Percentiles rank a stretch among this genome's conserved stretches.
phyloP scores from a whole-genome alignment of 2,888 invertebrate genomes.

The Sthenelais limicola region DNA sequence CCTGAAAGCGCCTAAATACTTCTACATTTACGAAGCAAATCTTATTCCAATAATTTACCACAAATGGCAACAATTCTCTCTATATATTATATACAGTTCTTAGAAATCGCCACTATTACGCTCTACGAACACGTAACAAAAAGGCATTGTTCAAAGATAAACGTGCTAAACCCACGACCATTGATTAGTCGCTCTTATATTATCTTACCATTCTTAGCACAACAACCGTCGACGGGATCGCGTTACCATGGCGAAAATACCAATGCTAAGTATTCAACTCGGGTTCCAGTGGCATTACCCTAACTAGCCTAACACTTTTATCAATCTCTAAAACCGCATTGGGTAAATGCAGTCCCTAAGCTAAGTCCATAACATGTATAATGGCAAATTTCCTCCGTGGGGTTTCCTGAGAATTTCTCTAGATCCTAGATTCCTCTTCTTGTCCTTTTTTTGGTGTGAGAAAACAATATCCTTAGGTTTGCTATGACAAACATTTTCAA shows the following conservation, averaged over 20 bases:
- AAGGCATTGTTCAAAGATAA: no score
- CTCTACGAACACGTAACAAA: no score
- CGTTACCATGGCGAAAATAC: constrained; percentile 30
- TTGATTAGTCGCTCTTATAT: no score
- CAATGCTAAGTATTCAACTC: background rate
- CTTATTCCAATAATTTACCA: no score
- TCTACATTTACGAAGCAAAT: no score
- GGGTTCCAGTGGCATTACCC: constrained; percentile 11
- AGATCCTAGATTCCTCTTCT: constrained; percentile 20
- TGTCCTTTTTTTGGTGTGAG: no score
- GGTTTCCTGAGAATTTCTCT: background rate
- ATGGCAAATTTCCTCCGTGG: background rate
- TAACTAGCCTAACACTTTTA: constrained; percentile 25
- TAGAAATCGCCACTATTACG: no score
- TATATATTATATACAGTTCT: no score
- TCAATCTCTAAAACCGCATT: constrained; percentile 38
- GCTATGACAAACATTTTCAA: constrained; percentile 12
- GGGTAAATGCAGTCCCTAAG: constrained; percentile 23
- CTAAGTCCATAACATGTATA: constrained; percentile 28
- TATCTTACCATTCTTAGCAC: constrained; percentile 28
- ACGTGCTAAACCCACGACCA: no score
- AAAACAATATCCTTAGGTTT: no score
- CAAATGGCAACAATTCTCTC: no score
- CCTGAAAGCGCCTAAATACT: no score
- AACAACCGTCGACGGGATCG: constrained; percentile 27